Conservation (phyloP, 2,888 invertebrate genomes). For the Ethmia dodecea region DNA sequence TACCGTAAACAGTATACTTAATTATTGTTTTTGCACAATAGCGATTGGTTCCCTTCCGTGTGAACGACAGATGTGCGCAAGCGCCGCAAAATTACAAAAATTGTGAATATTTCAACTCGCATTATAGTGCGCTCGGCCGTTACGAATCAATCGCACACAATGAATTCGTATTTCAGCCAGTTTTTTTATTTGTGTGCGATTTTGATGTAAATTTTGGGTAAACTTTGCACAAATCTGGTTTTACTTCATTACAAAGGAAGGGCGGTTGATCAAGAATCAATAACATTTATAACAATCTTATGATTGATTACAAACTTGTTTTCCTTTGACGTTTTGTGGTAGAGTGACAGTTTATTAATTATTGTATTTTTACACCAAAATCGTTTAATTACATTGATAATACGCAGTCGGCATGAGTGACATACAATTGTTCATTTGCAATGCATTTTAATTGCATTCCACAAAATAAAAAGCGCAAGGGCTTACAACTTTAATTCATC, state of each 20-base stretch:
- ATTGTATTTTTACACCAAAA: constrained; percentile 31
- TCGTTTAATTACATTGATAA: constrained; percentile 23
- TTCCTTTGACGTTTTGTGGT: constrained; percentile 54
- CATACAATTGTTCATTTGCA: constrained; percentile 2
- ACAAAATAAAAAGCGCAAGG: constrained; percentile 1
- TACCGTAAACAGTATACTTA: no score
- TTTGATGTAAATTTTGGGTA: constrained; percentile 71
- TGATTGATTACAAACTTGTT: constrained; percentile 76
- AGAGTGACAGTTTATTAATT: constrained; percentile 36
- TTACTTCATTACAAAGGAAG: constrained; percentile 48
- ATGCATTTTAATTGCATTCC: constrained; percentile 7
- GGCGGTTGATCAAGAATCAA: constrained; percentile 65
- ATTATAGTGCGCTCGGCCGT: constrained; percentile 72
- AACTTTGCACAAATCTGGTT: constrained; percentile 64
- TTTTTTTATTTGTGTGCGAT: constrained; percentile 65
- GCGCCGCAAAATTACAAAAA: constrained; percentile 64
- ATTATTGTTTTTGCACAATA: constrained; percentile 13
- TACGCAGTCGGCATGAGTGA: not conserved
- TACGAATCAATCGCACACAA: constrained; percentile 75
- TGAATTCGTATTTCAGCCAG: constrained; percentile 62
- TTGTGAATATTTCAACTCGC: constrained; percentile 73
- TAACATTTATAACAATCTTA: constrained; percentile 63
- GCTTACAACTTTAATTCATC: no score
- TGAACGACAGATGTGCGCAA: constrained; percentile 66
- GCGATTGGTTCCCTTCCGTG: constrained; percentile 12